A percentile compares a stretch with the other conserved stretches of the same genome.
phyloP scores from a whole-genome alignment of 2,797 vertebrate species.

The Petrocephalus schoutedeni region DNA sequence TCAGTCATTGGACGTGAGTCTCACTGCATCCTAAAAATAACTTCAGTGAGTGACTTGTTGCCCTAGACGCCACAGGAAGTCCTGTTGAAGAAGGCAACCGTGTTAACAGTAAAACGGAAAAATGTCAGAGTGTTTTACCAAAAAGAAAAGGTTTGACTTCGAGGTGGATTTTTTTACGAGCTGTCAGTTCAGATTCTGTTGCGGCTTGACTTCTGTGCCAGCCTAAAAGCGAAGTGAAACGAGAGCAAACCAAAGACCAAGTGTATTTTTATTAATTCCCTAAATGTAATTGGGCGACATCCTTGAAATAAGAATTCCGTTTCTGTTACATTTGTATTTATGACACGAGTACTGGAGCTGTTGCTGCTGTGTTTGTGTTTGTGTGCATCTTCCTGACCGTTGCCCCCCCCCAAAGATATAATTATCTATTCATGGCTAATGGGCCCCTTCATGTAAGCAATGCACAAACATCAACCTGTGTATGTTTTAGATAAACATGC shows the following conservation, averaged over 20 bases:
- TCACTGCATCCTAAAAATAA: not conserved
- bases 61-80: not conserved
- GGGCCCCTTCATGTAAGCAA: not conserved
- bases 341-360: not conserved
- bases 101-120: not conserved
- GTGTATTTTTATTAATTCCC: not conserved
- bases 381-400: not conserved
- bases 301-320: not conserved
- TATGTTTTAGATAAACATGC: not conserved
- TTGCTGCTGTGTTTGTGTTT: not conserved
- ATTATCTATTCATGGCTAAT: not conserved
- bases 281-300: not conserved
- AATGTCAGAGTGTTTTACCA: not conserved
- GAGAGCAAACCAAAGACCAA: not conserved
- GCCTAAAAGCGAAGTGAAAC: not conserved
- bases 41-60: not conserved
- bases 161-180: not conserved
- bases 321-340: not conserved
- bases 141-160: not conserved
- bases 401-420: not conserved
- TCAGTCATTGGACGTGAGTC: not conserved
- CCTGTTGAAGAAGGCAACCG: not conserved
- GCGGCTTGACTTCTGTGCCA: not conserved
- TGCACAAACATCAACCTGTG: not conserved
- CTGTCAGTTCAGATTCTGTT: not conserved